phyloP scores from a whole-genome alignment of 2,113 vertebrate species.

The Origma solitaria region DNA sequence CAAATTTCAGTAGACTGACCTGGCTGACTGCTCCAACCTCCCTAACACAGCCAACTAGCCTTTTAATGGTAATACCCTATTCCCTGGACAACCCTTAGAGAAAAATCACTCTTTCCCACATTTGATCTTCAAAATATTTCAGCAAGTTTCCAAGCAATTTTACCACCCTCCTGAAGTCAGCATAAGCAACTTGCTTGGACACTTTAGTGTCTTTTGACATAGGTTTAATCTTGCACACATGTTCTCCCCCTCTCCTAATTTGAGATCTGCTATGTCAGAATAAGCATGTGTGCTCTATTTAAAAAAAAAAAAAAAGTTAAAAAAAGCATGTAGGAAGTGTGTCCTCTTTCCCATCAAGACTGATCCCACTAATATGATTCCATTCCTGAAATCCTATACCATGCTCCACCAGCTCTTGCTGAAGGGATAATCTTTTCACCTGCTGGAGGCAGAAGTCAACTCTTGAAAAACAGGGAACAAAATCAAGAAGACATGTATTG shows the following conservation, averaged over 20 bases:
- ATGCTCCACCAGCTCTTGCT: background rate
- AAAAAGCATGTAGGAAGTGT: background rate
- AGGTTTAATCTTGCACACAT: background rate
- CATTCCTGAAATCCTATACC: background rate
- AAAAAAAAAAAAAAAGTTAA: background rate
- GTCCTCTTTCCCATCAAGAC: background rate
- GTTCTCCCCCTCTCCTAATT: background rate
- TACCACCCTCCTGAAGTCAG: background rate
- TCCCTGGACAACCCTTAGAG: background rate
- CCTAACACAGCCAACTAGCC: background rate
- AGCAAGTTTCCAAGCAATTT: background rate
- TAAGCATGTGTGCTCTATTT: background rate
- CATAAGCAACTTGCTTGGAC: background rate
- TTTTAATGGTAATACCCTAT: background rate
- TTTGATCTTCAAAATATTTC: background rate
- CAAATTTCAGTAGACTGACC: background rate
- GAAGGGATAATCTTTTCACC: slow-evolving; percentile 22
- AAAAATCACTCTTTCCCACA: background rate
- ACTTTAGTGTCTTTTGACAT: background rate
- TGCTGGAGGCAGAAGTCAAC: slow-evolving; percentile 38
- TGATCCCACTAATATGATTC: background rate
- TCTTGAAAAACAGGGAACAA: background rate
- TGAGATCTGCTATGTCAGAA: background rate
- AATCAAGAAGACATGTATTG: background rate
- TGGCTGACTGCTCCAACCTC: background rate